phyloP scores from a whole-genome alignment of 2,888 invertebrate genomes.

The Philonicus albiceps region DNA sequence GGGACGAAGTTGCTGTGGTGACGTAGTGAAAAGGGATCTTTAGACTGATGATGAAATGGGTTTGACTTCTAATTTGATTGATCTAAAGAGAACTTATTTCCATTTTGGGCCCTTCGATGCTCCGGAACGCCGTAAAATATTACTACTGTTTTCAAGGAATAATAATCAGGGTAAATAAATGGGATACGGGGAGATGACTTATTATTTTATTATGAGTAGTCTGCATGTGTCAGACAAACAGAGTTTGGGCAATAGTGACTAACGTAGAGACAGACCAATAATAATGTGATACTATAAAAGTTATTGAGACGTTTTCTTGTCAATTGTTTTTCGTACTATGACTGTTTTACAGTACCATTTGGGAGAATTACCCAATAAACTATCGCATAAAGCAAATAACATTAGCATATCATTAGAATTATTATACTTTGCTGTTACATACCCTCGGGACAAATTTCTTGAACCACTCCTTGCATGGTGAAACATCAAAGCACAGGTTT shows the following conservation, averaged over 20 bases:
- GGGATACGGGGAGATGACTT: neutral
- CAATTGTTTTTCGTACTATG: neutral
- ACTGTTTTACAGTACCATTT: neutral
- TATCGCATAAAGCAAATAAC: neutral
- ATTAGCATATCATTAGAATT: neutral
- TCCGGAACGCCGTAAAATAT: neutral
- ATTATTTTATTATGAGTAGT: neutral
- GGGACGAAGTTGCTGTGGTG: neutral
- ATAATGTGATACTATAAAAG: neutral
- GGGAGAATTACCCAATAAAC: neutral
- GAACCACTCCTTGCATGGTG: neutral
- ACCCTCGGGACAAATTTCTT: neutral
- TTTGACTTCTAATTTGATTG: slow-evolving; percentile 34
- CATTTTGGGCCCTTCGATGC: neutral
- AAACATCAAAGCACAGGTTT: neutral
- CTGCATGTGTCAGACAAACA: neutral
- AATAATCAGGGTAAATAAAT: neutral
- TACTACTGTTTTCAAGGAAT: neutral
- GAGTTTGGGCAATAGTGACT: neutral
- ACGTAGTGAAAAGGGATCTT: slow-evolving; percentile 13
- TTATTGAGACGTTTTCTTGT: neutral
- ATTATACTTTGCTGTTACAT: neutral
- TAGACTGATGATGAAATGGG: slow-evolving; percentile 9
- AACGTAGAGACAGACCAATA: neutral
- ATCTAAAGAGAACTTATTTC: slow-evolving; percentile 1